Base-by-base conservation (phyloP, 2,888 invertebrate genomes). In the Pollenia labialis region DNA sequence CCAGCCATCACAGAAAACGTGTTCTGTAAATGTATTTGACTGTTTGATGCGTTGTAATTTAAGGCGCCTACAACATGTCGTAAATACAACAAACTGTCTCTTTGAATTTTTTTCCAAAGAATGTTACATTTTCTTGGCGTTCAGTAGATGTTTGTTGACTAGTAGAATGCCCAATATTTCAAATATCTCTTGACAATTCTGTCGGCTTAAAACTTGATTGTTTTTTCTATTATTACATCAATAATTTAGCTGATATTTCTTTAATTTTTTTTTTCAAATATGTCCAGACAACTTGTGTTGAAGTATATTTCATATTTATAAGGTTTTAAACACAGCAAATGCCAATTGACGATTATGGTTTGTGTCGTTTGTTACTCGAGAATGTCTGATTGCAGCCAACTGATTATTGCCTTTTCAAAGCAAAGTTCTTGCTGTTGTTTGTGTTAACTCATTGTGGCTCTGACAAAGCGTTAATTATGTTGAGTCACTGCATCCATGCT, bases 391-490 rank as follows among this genome's bases (percentile, higher is more conserved):
- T 60, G 68, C 60, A 80, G 68, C 40, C 42, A 54, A 74, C 60
- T 84, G 79, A 74, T 84, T 32, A 32, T 32, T 84, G 83, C 52
- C 52, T 84, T 75, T 62, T 52, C 16, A 68, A 69, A 64, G 69
- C 54, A 64, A 44, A 72, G 64, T 32, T 64, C 4, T 60, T 16
- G 48, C 52, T 40, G 9, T 48, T 32, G 32, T 44, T 16, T 69
- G 58, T 83, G 77, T 66, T 72, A 56, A 77, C 44, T 83, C 71
- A 72, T 66, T 72, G 58, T 66, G 32, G 75, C 69, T 71, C 60
- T 62, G 69, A 46, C 71, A 77, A 58, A 87, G 90, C 89, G 89
- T 91, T 91, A 91, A 91, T 91, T 91, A 91, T 90, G 89, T 90
- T 89, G 90, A 87, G 89, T 90, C 64, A 71, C 71, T 74, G 46